These are phyloP conservation scores for Lateolabrax maculatus DNA, from an alignment of 2,797 vertebrate genomes.

Conservation along the genomic window DNA sequence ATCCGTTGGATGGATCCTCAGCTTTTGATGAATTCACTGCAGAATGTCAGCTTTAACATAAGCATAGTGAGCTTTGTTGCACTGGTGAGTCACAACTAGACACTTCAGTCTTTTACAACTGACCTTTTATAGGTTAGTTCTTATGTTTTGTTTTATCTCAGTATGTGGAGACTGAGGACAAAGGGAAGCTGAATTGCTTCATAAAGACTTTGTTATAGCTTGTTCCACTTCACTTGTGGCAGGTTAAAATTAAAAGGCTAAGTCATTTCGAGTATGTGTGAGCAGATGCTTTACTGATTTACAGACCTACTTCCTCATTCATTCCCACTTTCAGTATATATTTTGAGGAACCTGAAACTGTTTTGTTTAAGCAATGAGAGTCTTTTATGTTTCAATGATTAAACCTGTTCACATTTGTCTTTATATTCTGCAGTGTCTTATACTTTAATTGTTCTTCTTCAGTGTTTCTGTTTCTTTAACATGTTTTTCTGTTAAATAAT, in stretches of 20 bases:
- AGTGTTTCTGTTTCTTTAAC: neutral
- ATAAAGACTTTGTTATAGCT: too few species aligned
- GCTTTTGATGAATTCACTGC: slow-evolving; percentile 89
- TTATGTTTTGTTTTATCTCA: neutral
- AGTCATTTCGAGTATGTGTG: slow-evolving; percentile 10
- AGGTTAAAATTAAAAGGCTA: neutral
- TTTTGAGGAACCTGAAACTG: slow-evolving; percentile 41
- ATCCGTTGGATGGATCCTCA: slow-evolving; percentile 93
- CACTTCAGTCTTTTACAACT: neutral
- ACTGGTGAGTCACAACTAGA: slow-evolving; percentile 87
- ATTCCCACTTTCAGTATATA: slow-evolving; percentile 7
- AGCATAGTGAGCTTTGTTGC: slow-evolving; percentile 94
- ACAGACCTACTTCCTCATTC: slow-evolving; percentile 56
- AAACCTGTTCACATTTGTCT: too few species aligned
- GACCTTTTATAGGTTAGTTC: neutral
- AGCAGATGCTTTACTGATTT: neutral
- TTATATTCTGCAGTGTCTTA: neutral
- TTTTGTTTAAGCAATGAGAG: too few species aligned
- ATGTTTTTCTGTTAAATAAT: neutral
- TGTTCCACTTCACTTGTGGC: neutral
- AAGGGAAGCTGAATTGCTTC: too few species aligned
- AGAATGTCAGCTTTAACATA: slow-evolving; percentile 94
- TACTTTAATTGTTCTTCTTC: neutral
- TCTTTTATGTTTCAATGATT: too few species aligned
- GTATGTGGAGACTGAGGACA: neutral